A percentile compares a stretch with the other conserved stretches of the same genome.
Conservation (phyloP, 2,113 vertebrate genomes). For the Passer domesticus region DNA sequence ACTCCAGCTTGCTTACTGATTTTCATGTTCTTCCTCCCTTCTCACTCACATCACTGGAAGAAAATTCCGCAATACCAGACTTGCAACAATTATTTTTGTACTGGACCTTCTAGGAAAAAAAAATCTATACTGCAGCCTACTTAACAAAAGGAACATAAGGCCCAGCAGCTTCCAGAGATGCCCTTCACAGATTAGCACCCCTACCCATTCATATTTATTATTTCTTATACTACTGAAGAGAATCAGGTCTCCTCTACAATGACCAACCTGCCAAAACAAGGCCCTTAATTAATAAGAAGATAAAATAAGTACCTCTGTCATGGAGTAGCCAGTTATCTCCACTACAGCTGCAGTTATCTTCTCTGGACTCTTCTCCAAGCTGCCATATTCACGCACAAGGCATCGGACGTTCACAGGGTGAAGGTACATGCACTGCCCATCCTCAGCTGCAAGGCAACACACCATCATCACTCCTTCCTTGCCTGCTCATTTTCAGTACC, state of each 20-base stretch:
- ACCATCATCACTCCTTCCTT: background rate
- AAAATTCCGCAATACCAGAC: background rate
- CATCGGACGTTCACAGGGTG: conserved; percentile 96
- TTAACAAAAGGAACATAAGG: background rate
- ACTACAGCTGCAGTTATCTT: conserved; percentile 91
- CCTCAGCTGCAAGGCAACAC: conserved; percentile 80
- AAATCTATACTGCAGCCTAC: background rate
- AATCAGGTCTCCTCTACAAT: background rate
- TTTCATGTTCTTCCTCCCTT: background rate
- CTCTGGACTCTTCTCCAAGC: conserved; percentile 92
- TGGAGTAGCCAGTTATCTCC: conserved; percentile 92
- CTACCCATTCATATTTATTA: background rate
- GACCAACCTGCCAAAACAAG: background rate
- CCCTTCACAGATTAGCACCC: background rate
- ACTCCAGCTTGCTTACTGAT: background rate
- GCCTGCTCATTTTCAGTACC: background rate
- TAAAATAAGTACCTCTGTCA: conserved; percentile 86
- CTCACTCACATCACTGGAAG: background rate
- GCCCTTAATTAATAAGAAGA: background rate
- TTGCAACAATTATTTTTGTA: background rate
- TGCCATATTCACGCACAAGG: conserved; percentile 91
- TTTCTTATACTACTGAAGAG: background rate
- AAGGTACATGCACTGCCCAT: conserved; percentile 98
- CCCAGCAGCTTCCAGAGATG: background rate
- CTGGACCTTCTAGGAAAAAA: background rate